Base-by-base conservation (phyloP, 2,888 invertebrate species). In the Drosophila mayaguana region DNA sequence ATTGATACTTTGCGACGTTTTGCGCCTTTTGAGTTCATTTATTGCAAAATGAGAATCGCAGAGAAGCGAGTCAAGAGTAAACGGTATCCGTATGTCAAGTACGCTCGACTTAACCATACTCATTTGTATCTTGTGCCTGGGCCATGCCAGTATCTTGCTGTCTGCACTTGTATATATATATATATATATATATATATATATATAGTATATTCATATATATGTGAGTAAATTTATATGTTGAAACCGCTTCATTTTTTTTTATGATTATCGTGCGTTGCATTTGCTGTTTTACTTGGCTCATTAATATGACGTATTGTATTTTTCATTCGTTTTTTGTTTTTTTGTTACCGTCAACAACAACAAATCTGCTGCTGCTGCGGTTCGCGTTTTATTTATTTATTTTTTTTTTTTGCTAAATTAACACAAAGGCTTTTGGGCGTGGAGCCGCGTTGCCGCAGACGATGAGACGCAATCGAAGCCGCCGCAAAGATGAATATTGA, bases 241-340 rank as follows among this genome's bases (percentile, higher is more conserved):
- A 70, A 82, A 72, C 64, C 56, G 68, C 69, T 80, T 32, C 28
- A 28, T 54, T 48, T 38, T 38, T 38, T 22, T 25, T 77, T 81
- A 38, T 38, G 14, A 72, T 80, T 78, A 66, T 64, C 69, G 63
- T 57, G 60, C 56, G 22, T 59, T 75, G 61, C 56, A 56, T 78
- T 80, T 72, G 75, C 78, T 56, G 63, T 64, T 80, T 68, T 45
- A 73, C 74, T 83, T 57, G 81, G 76, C 78, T 74, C 81, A 77
- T 81, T 86, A 83, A 83, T 75, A 77, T 87, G 82, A 84, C 82
- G 83, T 83, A 83, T 83, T 79, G 69, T 70, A 69, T 81, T 83
- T 20, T 53, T 20, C 38, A 40, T 32, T 34, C 22, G 16, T n/a
- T 25, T 46, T 18, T 66, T 25, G 12, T 43, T 55, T 48, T 38